Base-by-base conservation (phyloP, 2,797 vertebrate genomes). In the Clarias platycephalus region DNA sequence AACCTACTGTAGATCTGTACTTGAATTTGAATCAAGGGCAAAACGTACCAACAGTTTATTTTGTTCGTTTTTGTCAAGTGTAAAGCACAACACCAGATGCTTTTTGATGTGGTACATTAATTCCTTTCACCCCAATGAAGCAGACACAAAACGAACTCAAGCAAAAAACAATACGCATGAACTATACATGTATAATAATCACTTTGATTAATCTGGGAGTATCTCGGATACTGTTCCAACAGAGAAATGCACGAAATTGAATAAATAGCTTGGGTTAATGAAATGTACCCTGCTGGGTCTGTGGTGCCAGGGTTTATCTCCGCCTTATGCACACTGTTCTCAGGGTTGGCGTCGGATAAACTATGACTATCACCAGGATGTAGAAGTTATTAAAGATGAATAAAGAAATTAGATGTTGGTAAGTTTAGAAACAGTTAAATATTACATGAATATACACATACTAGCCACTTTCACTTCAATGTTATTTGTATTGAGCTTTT, bases 191-290 rank as follows among this genome's bases (percentile, higher is more conserved):
- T 31, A 22, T 6, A 64, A 44, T 79, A 63, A 44, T 4, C 22
- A 63, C 60, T 55, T 49, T 79, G 58, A 63, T 63, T 79, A 26
- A 64, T 64, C n/a, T 79, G 31, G 58, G 58, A 49, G 13, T 13
- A 26, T 40, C 0, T 9, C 40, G 13, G 5, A 15, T 40, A 10
- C 58, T 79, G 58, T 63, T 7, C 28, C 22, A 79, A 4, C 6
- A 26, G 76, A 78, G 9, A 37, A 63, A 5, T 7, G 76, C 62
- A 26, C 24, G 15, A n/a, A 15, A 37, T 24, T 66, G 16, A 31
- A 28, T 26, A 31, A 66, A 53, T 53, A 64, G 26, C n/a, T 15
- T 44, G 10, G 58, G 76, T 63, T 44, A 79, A 79, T 79, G 76
- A 63, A 63, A 63, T 63, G 34, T n/a, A 24, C 34, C 22, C 22